Percentiles rank a stretch among this genome's conserved stretches.
phyloP scores from a whole-genome alignment of 2,888 invertebrate genomes.

The Cerastoderma edule region DNA sequence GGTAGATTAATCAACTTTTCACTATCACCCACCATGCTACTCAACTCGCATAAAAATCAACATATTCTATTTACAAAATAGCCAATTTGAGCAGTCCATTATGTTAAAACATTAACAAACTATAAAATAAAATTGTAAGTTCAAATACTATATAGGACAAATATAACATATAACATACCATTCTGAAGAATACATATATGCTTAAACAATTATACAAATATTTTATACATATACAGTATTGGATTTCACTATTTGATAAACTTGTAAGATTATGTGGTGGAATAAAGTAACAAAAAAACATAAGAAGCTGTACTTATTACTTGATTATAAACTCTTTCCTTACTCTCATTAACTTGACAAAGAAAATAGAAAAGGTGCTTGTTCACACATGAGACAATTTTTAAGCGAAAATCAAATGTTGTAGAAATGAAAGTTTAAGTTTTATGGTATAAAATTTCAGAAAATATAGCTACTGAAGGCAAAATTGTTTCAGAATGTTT shows the following conservation, averaged over 20 bases:
- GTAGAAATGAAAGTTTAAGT: background rate
- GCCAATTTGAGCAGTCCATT: slow-evolving; percentile 17
- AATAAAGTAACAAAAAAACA: background rate
- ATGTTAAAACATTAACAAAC: slow-evolving; percentile 11
- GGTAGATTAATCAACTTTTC: no score
- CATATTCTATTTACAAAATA: background rate
- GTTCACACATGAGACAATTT: no score
- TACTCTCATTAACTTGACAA: background rate
- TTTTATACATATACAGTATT: slow-evolving; percentile 8
- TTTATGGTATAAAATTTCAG: no score
- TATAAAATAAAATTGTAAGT: slow-evolving; percentile 25
- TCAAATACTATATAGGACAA: slow-evolving; percentile 25
- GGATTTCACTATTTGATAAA: slow-evolving; percentile 20
- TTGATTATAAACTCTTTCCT: background rate
- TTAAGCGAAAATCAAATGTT: background rate
- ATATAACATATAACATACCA: slow-evolving; percentile 5
- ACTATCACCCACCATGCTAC: no score
- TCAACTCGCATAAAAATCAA: no score
- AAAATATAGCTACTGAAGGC: no score
- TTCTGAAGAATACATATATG: background rate
- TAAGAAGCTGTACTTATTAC: background rate
- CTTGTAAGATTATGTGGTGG: slow-evolving; percentile 13
- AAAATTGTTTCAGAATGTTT: no score
- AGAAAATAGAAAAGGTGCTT: no score
- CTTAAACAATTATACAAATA: background rate